A percentile compares a stretch with the other conserved stretches of the same genome.
phyloP scores from a whole-genome alignment of 2,888 invertebrate species.

The Amiota communis region DNA sequence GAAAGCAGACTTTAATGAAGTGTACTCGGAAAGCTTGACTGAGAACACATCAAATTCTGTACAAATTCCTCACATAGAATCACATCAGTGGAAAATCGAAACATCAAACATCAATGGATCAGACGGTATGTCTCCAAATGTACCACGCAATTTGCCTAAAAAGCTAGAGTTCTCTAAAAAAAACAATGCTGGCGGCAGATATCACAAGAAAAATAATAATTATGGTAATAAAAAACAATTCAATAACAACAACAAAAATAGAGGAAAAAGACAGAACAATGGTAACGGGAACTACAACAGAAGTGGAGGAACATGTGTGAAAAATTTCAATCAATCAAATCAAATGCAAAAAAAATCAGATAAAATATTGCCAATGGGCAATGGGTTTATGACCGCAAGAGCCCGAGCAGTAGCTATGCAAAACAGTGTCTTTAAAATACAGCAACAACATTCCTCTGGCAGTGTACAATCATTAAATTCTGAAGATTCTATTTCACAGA shows the following conservation, averaged over 20 bases:
- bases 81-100: slow-evolving; percentile 52
- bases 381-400: not conserved
- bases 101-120: slow-evolving; percentile 55
- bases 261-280: slow-evolving; percentile 12
- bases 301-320: not conserved
- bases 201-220: slow-evolving; percentile 34
- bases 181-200: slow-evolving; percentile 35
- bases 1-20: slow-evolving; percentile 47
- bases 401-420: not conserved
- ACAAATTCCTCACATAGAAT: slow-evolving; percentile 2
- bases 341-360: too few species aligned
- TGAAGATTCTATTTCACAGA: not conserved
- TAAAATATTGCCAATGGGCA: too few species aligned
- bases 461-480: not conserved
- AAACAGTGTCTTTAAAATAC: not conserved
- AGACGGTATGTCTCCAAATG: slow-evolving; percentile 53
- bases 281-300: not conserved
- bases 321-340: too few species aligned
- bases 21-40: slow-evolving; percentile 28
- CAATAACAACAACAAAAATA: not conserved
- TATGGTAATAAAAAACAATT: not conserved
- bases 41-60: slow-evolving; percentile 10
- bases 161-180: slow-evolving; percentile 19
- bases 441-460: not conserved
- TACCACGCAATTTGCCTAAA: slow-evolving; percentile 41